Conservation (phyloP, 1,140 invertebrate genomes). For the Drosophila pseudoananassae region DNA sequence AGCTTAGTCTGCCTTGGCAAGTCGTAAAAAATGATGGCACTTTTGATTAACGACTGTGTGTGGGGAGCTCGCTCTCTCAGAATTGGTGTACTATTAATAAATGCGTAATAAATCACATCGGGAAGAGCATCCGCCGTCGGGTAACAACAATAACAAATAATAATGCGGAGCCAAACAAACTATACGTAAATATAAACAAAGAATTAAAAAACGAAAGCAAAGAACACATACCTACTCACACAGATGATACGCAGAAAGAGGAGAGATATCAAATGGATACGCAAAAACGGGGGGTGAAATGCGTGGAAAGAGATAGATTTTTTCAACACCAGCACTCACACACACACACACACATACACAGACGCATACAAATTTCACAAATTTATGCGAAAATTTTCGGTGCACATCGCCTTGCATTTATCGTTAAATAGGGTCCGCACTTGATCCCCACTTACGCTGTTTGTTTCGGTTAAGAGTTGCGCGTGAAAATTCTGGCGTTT, state of each 20-base stretch:
- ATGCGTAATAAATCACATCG: constrained; percentile 16
- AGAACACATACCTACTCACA: constrained; percentile 53
- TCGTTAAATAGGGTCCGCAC: constrained; percentile 7
- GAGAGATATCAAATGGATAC: constrained; percentile 51
- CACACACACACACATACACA: constrained; percentile 45
- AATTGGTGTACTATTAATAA: not conserved
- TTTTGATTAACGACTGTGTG: constrained; percentile 33
- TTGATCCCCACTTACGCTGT: constrained; percentile 68
- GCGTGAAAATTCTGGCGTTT: constrained; percentile 62
- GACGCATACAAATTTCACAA: constrained; percentile 54
- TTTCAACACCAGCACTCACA: constrained; percentile 62
- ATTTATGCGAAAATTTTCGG: constrained; percentile 71
- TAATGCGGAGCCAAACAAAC: constrained; percentile 64
- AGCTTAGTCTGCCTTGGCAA: not conserved
- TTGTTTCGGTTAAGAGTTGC: constrained; percentile 63
- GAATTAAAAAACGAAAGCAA: constrained; percentile 60
- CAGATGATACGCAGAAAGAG: constrained; percentile 63
- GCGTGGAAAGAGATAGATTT: constrained; percentile 79
- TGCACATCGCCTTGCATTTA: constrained; percentile 31
- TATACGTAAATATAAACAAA: constrained; percentile 78
- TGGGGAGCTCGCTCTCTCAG: not conserved
- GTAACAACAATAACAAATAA: constrained; percentile 33
- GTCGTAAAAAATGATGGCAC: constrained; percentile 34
- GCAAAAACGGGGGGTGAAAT: constrained; percentile 75
- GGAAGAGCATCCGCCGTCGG: constrained; percentile 27